A percentile compares a stretch with the other conserved stretches of the same genome.
These are phyloP conservation scores for Drosophila pectinifera DNA, from an alignment of 1,140 invertebrate genomes.

Conservation along the genomic window DNA sequence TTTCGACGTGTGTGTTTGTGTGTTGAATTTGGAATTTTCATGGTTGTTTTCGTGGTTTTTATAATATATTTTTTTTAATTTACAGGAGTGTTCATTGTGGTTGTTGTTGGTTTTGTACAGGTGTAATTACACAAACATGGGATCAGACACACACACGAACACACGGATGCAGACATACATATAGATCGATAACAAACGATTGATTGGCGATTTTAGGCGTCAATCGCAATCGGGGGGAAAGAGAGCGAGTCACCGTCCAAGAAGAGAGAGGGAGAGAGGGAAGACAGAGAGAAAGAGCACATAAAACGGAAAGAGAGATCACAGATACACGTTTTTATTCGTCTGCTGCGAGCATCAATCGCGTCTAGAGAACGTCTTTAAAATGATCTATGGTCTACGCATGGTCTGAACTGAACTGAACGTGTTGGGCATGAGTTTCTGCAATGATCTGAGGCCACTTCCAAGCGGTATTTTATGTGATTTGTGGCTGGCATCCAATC, in stretches of 20 bases:
- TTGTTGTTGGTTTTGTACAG: slow-evolving; percentile 52
- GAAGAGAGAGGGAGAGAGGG: slow-evolving; percentile 52
- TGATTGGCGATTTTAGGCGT: slow-evolving; percentile 25
- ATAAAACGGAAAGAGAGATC: slow-evolving; percentile 80
- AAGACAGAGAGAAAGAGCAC: slow-evolving; percentile 60
- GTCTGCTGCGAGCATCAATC: slow-evolving; percentile 45
- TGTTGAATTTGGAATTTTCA: slow-evolving; percentile 46
- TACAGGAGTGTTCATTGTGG: slow-evolving; percentile 51
- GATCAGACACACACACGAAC: slow-evolving; percentile 46
- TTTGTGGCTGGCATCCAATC: slow-evolving; percentile 36
- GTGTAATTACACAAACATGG: slow-evolving; percentile 54
- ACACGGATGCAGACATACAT: slow-evolving; percentile 62
- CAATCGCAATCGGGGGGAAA: slow-evolving; percentile 32
- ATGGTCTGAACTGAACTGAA: slow-evolving; percentile 34
- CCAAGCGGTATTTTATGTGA: slow-evolving; percentile 40
- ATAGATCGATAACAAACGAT: slow-evolving; percentile 47
- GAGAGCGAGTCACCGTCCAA: slow-evolving; percentile 40
- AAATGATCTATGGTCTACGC: slow-evolving; percentile 37
- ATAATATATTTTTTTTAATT: slow-evolving; percentile 47
- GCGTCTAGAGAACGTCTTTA: slow-evolving; percentile 53
- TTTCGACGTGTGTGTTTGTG: slow-evolving; percentile 34
- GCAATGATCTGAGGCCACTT: slow-evolving; percentile 63
- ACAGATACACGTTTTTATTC: slow-evolving; percentile 79
- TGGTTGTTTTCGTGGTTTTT: slow-evolving; percentile 20
- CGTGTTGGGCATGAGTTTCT: slow-evolving; percentile 42